phyloP scores from a whole-genome alignment of 2,797 vertebrate genomes.

The Pipistrellus nathusii region DNA sequence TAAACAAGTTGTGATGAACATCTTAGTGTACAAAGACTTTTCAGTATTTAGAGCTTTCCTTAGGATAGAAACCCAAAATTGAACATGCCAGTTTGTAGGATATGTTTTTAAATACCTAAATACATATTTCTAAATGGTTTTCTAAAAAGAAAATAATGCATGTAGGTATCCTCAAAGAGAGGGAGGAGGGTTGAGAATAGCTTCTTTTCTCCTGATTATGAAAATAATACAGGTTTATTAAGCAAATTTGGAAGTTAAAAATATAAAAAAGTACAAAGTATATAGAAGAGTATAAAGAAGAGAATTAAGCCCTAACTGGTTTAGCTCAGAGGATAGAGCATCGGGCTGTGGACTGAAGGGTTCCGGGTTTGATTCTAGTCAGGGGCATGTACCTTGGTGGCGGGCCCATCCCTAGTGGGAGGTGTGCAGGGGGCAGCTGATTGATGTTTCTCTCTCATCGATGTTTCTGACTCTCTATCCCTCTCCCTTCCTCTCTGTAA shows the following conservation, averaged over 20 bases:
- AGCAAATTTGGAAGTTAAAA: conserved; percentile 47
- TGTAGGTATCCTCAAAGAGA: neutral
- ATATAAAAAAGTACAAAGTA: neutral
- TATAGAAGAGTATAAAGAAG: conserved; percentile 10
- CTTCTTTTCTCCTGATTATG: conserved; percentile 56
- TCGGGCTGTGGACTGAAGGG: no score
- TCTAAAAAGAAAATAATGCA: neutral
- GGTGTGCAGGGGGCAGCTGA: no score
- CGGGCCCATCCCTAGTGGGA: no score
- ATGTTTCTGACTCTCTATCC: no score
- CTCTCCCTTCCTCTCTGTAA: no score
- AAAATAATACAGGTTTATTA: conserved; percentile 42
- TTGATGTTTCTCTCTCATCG: no score
- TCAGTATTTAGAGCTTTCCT: conserved; percentile 20
- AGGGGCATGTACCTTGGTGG: no score
- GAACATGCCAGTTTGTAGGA: conserved; percentile 16
- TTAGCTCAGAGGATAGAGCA: no score
- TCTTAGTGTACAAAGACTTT: neutral
- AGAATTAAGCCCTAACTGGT: neutral
- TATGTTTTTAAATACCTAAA: conserved; percentile 55
- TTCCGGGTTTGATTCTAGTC: no score
- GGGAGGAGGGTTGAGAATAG: neutral
- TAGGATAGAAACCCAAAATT: conserved; percentile 27
- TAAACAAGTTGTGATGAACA: conserved; percentile 8
- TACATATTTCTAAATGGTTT: conserved; percentile 28